Evolutionary conservation across 2,888 invertebrate genomes (phyloP).

Genomic region (Keiferia lycopersicella): DNA sequence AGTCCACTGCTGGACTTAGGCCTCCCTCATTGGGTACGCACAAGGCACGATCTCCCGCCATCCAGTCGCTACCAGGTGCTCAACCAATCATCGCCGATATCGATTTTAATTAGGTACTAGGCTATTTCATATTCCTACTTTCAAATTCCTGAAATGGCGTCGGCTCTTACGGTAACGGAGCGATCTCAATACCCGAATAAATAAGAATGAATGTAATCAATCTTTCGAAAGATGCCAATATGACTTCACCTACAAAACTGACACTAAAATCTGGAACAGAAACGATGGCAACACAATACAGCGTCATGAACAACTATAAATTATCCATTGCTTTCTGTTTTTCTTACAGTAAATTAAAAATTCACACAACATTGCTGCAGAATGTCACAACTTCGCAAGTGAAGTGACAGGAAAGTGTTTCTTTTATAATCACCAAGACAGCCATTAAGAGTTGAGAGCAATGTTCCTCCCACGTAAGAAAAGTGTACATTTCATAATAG

Average conservation of each 20-base stretch:
- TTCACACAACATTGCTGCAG: slow-evolving; percentile 3
- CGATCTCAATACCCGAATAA: neutral
- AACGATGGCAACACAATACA: neutral
- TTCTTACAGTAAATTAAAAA: neutral
- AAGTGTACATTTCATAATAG: slow-evolving; percentile 27
- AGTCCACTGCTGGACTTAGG: too few relatives aligned
- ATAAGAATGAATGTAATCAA: neutral
- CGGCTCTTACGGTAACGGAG: neutral
- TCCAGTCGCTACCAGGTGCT: too few relatives aligned
- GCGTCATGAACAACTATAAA: neutral
- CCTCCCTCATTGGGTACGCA: too few relatives aligned
- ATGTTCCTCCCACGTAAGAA: slow-evolving; percentile 28
- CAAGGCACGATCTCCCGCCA: too few relatives aligned
- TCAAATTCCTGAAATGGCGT: too few relatives aligned
- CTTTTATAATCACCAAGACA: slow-evolving; percentile 1
- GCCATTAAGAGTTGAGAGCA: neutral
- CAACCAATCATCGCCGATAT: too few relatives aligned
- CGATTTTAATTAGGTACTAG: too few relatives aligned
- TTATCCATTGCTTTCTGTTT: neutral
- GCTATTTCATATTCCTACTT: too few relatives aligned
- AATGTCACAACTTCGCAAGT: slow-evolving; percentile 2
- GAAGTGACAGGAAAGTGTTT: slow-evolving; percentile 13
- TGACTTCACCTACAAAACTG: neutral
- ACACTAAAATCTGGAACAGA: neutral
- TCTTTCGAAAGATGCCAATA: neutral